phyloP scores from a whole-genome alignment of 2,113 vertebrate genomes.

The Aptenodytes forsteri region DNA sequence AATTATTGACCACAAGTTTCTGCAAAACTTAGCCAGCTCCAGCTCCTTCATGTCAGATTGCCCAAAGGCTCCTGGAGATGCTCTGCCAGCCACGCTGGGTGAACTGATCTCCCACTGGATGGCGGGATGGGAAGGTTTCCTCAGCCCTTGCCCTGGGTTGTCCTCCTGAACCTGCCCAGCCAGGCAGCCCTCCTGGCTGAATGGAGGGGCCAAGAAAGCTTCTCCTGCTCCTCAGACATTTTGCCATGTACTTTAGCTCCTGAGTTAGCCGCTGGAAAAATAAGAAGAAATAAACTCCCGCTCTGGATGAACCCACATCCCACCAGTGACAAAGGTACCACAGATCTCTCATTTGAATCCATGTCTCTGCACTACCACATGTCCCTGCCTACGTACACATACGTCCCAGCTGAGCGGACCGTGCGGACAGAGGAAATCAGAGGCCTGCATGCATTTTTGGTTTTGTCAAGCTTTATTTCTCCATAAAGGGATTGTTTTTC shows the following conservation, averaged over 20 bases:
- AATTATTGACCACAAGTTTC: not conserved
- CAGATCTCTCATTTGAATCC: not conserved
- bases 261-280: not conserved
- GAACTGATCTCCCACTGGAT: not conserved
- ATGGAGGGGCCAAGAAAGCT: not conserved
- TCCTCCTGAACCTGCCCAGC: not conserved
- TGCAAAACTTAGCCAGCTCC: not conserved
- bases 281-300: not conserved
- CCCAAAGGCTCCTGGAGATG: not conserved
- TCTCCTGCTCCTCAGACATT: not conserved
- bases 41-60: not conserved
- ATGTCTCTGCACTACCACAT: not conserved
- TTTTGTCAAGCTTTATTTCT: not conserved
- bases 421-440: not conserved
- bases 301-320: not conserved
- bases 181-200: not conserved
- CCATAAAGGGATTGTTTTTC: not conserved
- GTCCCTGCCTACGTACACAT: not conserved
- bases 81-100: not conserved
- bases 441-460: not conserved
- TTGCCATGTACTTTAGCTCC: not conserved
- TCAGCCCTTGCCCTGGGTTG: not conserved
- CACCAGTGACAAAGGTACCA: not conserved
- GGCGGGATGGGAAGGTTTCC: not conserved
- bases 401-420: not conserved